A percentile compares a stretch with the other conserved stretches of the same genome.
phyloP scores from a whole-genome alignment of 2,888 invertebrate species.

The Macrosiphum euphorbiae region DNA sequence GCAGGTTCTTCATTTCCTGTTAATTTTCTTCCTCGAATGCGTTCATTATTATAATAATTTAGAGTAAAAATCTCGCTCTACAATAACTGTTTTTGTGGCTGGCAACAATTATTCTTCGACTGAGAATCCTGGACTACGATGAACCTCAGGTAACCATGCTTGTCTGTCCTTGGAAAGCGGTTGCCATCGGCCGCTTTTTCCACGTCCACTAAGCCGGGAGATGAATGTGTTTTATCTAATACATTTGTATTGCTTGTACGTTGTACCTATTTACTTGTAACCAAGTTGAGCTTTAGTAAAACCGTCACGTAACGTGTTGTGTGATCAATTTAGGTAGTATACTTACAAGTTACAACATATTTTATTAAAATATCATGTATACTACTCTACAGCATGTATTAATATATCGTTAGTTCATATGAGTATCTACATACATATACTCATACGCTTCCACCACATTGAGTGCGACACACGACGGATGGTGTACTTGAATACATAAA shows the following conservation, averaged over 20 bases:
- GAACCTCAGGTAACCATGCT: neutral
- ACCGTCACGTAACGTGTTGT: neutral
- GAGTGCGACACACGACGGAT: too few relatives aligned
- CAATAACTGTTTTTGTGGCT: neutral
- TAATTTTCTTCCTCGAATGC: neutral
- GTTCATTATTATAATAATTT: neutral
- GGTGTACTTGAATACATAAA: too few relatives aligned
- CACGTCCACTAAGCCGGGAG: neutral
- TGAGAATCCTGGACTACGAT: too few relatives aligned
- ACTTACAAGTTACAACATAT: too few relatives aligned
- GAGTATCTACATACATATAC: too few relatives aligned
- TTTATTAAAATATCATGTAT: too few relatives aligned
- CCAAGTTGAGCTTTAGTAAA: neutral
- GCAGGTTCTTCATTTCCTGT: neutral
- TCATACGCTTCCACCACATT: too few relatives aligned
- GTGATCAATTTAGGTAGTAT: too few relatives aligned
- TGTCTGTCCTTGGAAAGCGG: neutral
- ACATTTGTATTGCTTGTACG: neutral
- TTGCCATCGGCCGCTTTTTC: neutral
- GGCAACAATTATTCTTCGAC: neutral
- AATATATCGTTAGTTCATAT: too few relatives aligned
- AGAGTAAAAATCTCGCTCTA: neutral
- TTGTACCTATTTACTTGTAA: too few relatives aligned
- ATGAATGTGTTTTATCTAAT: neutral
- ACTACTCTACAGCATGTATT: too few relatives aligned